A percentile compares a stretch with the other conserved stretches of the same genome.
These are phyloP conservation scores for Pantala flavescens DNA, from an alignment of 1,140 invertebrate species.

Conservation along the genomic window DNA sequence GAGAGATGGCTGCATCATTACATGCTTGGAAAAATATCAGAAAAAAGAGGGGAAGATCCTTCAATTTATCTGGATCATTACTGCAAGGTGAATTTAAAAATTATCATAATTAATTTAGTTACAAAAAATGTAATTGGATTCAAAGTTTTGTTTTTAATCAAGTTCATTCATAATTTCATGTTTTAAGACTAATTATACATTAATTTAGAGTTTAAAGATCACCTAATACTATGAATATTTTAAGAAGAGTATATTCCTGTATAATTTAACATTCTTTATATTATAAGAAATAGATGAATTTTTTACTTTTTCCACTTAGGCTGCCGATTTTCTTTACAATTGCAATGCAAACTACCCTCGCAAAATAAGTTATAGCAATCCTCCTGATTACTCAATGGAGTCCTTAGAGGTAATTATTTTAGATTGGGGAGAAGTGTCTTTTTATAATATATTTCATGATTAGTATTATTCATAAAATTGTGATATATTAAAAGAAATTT, in stretches of 20 bases:
- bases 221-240: no score
- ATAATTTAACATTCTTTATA: slow-evolving; percentile 22
- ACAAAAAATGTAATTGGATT: slow-evolving; percentile 13
- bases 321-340: slow-evolving; percentile 61
- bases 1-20: slow-evolving; percentile 85
- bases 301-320: slow-evolving; percentile 33
- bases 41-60: slow-evolving; percentile 65
- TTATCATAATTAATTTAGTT: background rate
- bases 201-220: no score
- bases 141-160: no score
- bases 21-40: slow-evolving; percentile 83
- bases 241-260: slow-evolving; percentile 11
- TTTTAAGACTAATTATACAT: no score
- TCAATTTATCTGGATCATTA: slow-evolving; percentile 70
- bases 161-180: no score
- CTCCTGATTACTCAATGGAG: slow-evolving; percentile 76
- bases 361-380: slow-evolving; percentile 74
- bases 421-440: no score
- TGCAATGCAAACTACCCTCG: slow-evolving; percentile 74
- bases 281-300: no score
- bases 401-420: slow-evolving; percentile 53
- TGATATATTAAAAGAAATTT: no score
- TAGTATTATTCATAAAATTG: background rate
- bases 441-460: background rate
- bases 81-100: slow-evolving; percentile 41